Conservation (phyloP, 2,888 invertebrate species). For the Microctonus brassicae region DNA sequence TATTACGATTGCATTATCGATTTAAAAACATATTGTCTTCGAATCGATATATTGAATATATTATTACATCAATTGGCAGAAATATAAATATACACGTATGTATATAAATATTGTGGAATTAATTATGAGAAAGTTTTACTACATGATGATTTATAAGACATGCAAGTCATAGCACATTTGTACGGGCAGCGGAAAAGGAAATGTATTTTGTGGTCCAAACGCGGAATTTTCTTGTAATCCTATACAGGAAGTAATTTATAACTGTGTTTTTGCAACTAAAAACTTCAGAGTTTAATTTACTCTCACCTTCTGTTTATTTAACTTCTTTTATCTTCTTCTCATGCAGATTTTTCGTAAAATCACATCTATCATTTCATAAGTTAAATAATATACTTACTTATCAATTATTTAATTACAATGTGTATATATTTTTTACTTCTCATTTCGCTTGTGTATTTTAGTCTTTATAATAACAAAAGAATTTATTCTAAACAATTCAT, state of each 20-base stretch:
- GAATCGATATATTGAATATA: too few relatives aligned
- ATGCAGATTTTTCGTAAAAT: background rate
- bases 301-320: too few relatives aligned
- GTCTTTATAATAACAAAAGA: background rate
- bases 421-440: background rate
- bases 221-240: background rate
- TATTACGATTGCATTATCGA: background rate
- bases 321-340: background rate
- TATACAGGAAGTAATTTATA: constrained; percentile 27
- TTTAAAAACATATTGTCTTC: background rate
- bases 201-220: constrained; percentile 28
- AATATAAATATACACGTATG: background rate
- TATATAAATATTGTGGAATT: background rate
- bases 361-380: background rate
- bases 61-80: background rate
- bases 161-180: background rate
- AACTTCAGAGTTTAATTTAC: background rate
- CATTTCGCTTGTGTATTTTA: background rate
- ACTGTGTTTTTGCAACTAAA: background rate
- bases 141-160: constrained; percentile 4
- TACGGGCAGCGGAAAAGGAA: constrained; percentile 26
- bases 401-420: too few relatives aligned
- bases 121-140: constrained; percentile 4
- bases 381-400: too few relatives aligned
- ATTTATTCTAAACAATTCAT: background rate